Evolutionary conservation across 2,888 invertebrate species (phyloP), one percentile per base, ranked within the genome.

Genomic region (Lasioglossum malachurum): DNA sequence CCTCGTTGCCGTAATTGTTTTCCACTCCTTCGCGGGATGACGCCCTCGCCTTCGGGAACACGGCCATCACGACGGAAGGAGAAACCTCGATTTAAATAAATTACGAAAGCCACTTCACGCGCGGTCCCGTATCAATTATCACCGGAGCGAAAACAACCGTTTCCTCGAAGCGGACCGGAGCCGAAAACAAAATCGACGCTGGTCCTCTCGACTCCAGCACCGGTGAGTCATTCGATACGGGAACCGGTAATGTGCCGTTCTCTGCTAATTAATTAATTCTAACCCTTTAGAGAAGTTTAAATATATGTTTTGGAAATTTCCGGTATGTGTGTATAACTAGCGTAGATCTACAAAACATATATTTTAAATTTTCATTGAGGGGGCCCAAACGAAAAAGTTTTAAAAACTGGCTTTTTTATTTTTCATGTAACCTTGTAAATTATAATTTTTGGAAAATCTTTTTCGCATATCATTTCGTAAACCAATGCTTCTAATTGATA

Each of bases 81-180:
- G 64, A 73, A 75, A 75, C 27, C n/a, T 57, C 71, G 69, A 84
- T 84, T 78, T 72, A 69, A 80, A 75, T 67, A 72, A 84, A 80
- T 84, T 67, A 41, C 64, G 41, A 78, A 75, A 83, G 64, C 38
- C 76, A 67, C 53, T 46, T 27, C 49, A 5, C 57, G 31, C 57
- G 31, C 49, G 7, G 8, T 16, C 27, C 27, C 60, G 16, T 64
- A 72, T 82, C 72, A 57, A n/a, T 75, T 73, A 76, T 73, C 73
- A 73, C n/a, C 46, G 31, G 19, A 38, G 14, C 72, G 49, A 78
- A 79, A 79, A 79, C 64, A 83, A 77, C 27, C 27, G 41, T 49
- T 82, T 82, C 60, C 57, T 4, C n/a, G 78, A 72, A 72, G 31
- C 41, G n/a, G 3, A 0, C 23, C 23, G 53, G 23, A n/a, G 44